A percentile compares a stretch with the other conserved stretches of the same genome.
Evolutionary conservation across 2,113 vertebrate species (phyloP).

Genomic region (Catharus minimus): DNA sequence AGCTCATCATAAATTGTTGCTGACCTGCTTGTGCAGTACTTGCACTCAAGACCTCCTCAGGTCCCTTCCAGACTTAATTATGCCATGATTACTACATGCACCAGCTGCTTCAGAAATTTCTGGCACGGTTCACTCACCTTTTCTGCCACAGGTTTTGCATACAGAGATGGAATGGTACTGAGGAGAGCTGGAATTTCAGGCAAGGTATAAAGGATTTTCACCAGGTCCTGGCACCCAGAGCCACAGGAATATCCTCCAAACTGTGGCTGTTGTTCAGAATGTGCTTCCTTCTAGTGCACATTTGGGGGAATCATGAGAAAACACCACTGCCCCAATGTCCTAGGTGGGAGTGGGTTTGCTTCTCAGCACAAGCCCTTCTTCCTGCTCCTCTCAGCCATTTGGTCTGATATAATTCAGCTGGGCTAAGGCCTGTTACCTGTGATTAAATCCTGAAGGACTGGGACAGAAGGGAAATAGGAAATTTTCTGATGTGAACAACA

Average conservation of each 20-base stretch:
- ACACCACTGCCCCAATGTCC: background rate
- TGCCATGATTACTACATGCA: background rate
- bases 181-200: background rate
- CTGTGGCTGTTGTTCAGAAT: background rate
- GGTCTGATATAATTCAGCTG: background rate
- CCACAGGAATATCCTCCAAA: background rate
- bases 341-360: background rate
- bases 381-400: background rate
- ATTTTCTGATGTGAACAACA: background rate
- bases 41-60: background rate
- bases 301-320: background rate
- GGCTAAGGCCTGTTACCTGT: background rate
- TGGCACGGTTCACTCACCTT: background rate
- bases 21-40: background rate
- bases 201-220: background rate
- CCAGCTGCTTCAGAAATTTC: background rate
- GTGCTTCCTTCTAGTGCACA: background rate
- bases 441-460: background rate
- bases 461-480: background rate
- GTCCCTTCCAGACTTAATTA: background rate
- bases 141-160: background rate
- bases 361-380: background rate
- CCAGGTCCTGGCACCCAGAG: background rate
- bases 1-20: fast-evolving
- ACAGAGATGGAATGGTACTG: background rate